These are phyloP conservation scores for Acomys russatus DNA, from an alignment of 2,797 vertebrate species.

Conservation along the genomic window DNA sequence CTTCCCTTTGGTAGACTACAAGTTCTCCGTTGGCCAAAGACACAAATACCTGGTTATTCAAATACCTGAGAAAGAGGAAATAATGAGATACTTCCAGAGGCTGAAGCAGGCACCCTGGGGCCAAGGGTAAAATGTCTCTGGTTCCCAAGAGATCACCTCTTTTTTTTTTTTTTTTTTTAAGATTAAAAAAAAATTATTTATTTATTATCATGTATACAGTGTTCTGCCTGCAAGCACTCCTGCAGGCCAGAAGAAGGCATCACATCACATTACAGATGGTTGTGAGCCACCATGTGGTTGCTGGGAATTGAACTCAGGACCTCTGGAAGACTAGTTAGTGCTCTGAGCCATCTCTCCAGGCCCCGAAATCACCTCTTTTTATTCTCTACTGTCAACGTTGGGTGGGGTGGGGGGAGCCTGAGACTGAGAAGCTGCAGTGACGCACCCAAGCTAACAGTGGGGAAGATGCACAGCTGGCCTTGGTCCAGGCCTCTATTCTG, in stretches of 20 bases:
- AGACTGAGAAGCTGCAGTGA: not conserved
- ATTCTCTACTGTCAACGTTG: not conserved
- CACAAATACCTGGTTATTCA: slow-evolving; percentile 99
- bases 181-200: too few relatives aligned
- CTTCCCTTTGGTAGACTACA: slow-evolving; percentile 97
- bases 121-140: not conserved
- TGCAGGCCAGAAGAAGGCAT: too few relatives aligned
- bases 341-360: too few relatives aligned
- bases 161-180: not conserved
- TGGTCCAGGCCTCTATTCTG: not conserved
- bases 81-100: not conserved
- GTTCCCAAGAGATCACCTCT: not conserved
- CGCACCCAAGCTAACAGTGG: not conserved
- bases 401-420: not conserved
- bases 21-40: slow-evolving; percentile 97
- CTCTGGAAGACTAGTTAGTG: too few relatives aligned
- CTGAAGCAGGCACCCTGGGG: not conserved
- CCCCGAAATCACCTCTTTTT: not conserved
- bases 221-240: too few relatives aligned
- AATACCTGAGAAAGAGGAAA: slow-evolving; percentile 90
- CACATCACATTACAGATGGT: too few relatives aligned
- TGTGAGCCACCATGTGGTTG: too few relatives aligned
- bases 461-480: not conserved
- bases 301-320: too few relatives aligned
- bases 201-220: too few relatives aligned